Evolutionary conservation across 1,140 invertebrate genomes (phyloP).

Genomic region (Megalopta genalis): DNA sequence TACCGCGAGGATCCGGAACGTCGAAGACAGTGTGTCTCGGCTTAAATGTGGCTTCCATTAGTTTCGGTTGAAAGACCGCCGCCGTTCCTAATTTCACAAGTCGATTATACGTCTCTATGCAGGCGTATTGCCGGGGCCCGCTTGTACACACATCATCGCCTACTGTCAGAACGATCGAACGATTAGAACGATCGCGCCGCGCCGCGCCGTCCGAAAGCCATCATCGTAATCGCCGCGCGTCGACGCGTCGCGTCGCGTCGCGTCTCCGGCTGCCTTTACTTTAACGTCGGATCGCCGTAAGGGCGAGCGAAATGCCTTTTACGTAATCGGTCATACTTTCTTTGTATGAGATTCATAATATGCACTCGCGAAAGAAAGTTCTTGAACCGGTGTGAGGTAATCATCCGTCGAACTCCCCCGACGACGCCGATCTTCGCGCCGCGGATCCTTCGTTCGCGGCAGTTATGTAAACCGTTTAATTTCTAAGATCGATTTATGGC

Average conservation of each 20-base stretch:
- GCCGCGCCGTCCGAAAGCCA: background rate
- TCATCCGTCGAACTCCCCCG: constrained; percentile 38
- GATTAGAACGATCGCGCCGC: background rate
- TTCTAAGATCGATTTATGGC: constrained; percentile 34
- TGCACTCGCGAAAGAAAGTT: constrained; percentile 39
- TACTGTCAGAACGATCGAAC: background rate
- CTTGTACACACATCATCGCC: too few species aligned
- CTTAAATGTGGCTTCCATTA: too few species aligned
- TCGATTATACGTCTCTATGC: too few species aligned
- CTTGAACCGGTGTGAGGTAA: constrained; percentile 34
- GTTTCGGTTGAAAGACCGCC: too few species aligned
- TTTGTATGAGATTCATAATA: constrained; percentile 30
- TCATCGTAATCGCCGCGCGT: background rate
- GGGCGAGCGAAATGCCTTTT: constrained; percentile 42
- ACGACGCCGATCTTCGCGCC: too few species aligned
- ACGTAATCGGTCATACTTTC: constrained; percentile 42
- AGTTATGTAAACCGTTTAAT: constrained; percentile 38
- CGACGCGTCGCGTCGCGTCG: too few species aligned
- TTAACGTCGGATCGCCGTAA: background rate
- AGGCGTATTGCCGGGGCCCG: too few species aligned
- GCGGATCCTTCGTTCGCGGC: too few species aligned
- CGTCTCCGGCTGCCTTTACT: background rate
- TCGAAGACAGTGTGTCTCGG: too few species aligned
- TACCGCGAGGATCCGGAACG: too few species aligned
- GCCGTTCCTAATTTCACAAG: too few species aligned